Conservation (phyloP, 2,888 invertebrate genomes). For the Blastobasis adustella region DNA sequence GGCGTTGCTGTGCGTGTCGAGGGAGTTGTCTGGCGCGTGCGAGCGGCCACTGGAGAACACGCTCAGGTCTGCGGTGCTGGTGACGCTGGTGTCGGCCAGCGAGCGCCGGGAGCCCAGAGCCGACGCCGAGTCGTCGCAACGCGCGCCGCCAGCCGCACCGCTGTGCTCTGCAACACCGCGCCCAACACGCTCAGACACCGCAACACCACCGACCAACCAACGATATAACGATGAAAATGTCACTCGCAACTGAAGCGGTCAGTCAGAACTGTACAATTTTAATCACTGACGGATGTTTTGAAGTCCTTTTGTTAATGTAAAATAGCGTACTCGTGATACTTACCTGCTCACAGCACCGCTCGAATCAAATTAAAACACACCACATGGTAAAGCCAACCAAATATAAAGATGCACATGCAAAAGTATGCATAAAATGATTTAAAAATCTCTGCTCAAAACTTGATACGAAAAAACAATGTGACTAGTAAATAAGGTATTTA, state of each 20-base stretch:
- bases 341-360: not conserved
- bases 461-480: constrained; percentile 22
- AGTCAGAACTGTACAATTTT: too few relatives aligned
- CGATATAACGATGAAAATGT: too few relatives aligned
- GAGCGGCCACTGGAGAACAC: constrained; percentile 85
- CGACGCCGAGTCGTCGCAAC: constrained; percentile 80
- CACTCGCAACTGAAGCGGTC: too few relatives aligned
- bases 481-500: constrained; percentile 27
- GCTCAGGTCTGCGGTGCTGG: constrained; percentile 87
- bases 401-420: constrained; percentile 10
- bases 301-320: not conserved
- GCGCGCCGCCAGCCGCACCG: constrained; percentile 48
- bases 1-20: constrained; percentile 85
- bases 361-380: constrained; percentile 14
- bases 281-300: too few relatives aligned
- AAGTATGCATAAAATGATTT: constrained; percentile 15
- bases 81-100: constrained; percentile 87
- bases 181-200: not conserved
- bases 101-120: constrained; percentile 84
- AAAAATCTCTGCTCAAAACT: constrained; percentile 60
- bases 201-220: too few relatives aligned
- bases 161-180: constrained; percentile 47
- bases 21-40: constrained; percentile 82
- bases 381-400: constrained; percentile 36
- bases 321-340: not conserved